Evolutionary conservation across 2,797 vertebrate genomes (phyloP).

Genomic region (Falco cherrug): DNA sequence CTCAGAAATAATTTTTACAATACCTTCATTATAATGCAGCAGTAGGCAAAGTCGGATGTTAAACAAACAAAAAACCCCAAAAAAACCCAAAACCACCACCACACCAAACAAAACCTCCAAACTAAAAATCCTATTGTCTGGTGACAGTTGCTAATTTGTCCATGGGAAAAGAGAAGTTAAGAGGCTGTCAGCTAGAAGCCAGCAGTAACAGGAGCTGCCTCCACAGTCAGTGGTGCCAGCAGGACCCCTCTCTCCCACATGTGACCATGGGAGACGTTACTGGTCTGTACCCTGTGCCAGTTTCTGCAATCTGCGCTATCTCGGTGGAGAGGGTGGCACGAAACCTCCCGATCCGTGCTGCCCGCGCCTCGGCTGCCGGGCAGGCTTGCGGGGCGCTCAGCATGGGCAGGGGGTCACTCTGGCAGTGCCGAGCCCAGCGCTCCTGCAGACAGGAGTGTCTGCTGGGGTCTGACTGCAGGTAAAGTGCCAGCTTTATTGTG

Average conservation of each 20-base stretch:
- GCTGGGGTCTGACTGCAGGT: neutral
- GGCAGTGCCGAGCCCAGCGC: neutral
- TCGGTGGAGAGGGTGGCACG: neutral
- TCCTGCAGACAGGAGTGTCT: neutral
- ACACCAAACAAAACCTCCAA: neutral
- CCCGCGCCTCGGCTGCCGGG: neutral
- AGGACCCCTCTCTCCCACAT: too few species aligned
- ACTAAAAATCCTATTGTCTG: neutral
- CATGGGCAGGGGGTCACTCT: neutral
- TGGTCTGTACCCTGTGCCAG: neutral
- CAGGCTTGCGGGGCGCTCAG: neutral
- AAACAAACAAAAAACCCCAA: neutral
- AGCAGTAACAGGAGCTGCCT: neutral
- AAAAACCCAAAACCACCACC: neutral
- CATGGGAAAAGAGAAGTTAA: neutral
- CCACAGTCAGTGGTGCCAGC: neutral
- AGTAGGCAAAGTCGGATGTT: neutral
- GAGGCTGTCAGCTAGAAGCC: neutral
- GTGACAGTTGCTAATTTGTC: neutral
- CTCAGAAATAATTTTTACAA: too few species aligned
- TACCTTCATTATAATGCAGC: neutral
- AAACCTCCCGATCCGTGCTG: accelerated
- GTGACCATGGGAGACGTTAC: accelerated
- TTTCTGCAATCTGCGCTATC: neutral
- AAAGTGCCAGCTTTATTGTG: neutral